phyloP scores from a whole-genome alignment of 92 coral and sea anemone genomes.

The Phenganax marumi region DNA sequence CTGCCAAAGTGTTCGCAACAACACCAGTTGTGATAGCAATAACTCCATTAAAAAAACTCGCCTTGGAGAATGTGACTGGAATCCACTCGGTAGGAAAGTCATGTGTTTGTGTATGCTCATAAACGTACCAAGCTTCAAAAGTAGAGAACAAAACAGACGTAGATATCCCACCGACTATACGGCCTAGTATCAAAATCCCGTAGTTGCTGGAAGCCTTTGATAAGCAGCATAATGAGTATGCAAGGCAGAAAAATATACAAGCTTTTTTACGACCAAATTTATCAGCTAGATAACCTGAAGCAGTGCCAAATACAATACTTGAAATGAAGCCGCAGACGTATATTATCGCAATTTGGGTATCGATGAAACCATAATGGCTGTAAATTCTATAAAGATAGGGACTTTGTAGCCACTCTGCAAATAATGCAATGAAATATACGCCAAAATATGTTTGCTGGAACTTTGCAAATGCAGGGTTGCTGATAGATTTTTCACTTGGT shows the following conservation, averaged over 20 bases:
- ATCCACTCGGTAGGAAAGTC: conserved; percentile 95
- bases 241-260: conserved; percentile 78
- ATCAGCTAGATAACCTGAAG: conserved; percentile 84
- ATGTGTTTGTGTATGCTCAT: conserved; percentile 89
- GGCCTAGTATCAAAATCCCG: conserved; percentile 76
- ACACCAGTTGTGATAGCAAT: conserved; percentile 85
- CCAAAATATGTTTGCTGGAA: conserved; percentile 84
- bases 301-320: conserved; percentile 87
- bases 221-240: conserved; percentile 84
- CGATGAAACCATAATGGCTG: conserved; percentile 94
- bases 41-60: conserved; percentile 85
- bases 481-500: conserved; percentile 58
- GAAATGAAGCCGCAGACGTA: conserved; percentile 96
- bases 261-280: conserved; percentile 91
- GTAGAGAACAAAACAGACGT: conserved; percentile 90
- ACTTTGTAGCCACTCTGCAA: conserved; percentile 99
- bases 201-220: conserved; percentile 88
- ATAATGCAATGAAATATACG: conserved; percentile 86
- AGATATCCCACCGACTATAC: conserved; percentile 92
- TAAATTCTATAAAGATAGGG: conserved; percentile 87
- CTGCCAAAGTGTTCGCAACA: conserved; percentile 76
- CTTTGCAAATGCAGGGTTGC: conserved; percentile 78
- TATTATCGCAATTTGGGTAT: conserved; percentile 90
- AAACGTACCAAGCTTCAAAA: conserved; percentile 95
- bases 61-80: conserved; percentile 83